A percentile compares a stretch with the other conserved stretches of the same genome.
Evolutionary conservation across 2,888 invertebrate species (phyloP).

Genomic region (Rhaphigaster nebulosa): DNA sequence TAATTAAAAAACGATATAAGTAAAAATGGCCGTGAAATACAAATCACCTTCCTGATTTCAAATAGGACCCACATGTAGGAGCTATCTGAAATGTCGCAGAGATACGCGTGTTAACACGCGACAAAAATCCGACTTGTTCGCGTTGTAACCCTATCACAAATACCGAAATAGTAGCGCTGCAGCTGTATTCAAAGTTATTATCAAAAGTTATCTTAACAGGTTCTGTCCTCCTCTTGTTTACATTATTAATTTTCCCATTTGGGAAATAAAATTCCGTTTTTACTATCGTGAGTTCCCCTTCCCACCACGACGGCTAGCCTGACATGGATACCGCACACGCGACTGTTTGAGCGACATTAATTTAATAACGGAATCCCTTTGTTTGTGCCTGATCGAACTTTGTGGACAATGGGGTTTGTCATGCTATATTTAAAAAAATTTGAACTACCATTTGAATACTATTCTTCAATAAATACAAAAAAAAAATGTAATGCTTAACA

Average conservation of each 20-base stretch:
- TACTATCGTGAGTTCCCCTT: constrained; percentile 18
- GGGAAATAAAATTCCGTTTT: constrained; percentile 50
- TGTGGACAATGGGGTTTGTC: not conserved
- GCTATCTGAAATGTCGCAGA: constrained; percentile 25
- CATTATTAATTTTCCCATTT: constrained; percentile 53
- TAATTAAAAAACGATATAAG: not conserved
- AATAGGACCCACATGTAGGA: not conserved
- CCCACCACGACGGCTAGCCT: constrained; percentile 8
- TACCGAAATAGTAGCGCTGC: not conserved
- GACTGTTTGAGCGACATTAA: constrained; percentile 47
- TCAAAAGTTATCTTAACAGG: constrained; percentile 47
- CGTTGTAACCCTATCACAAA: constrained; percentile 19
- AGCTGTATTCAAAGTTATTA: constrained; percentile 5
- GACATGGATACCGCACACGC: constrained; percentile 51
- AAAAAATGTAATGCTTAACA: too few species aligned
- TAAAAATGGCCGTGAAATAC: not conserved
- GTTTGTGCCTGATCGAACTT: not conserved
- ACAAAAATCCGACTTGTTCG: constrained; percentile 27
- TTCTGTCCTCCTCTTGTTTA: constrained; percentile 51
- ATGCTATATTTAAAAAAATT: not conserved
- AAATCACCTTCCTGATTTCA: not conserved
- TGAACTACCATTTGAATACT: not conserved
- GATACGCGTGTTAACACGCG: constrained; percentile 23
- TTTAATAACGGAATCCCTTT: constrained; percentile 51
- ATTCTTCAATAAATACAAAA: not conserved